Percentiles rank a stretch among this genome's conserved stretches.
These are phyloP conservation scores for Sebastes hubbsi DNA, from an alignment of 2,797 vertebrate species.

Conservation along the genomic window DNA sequence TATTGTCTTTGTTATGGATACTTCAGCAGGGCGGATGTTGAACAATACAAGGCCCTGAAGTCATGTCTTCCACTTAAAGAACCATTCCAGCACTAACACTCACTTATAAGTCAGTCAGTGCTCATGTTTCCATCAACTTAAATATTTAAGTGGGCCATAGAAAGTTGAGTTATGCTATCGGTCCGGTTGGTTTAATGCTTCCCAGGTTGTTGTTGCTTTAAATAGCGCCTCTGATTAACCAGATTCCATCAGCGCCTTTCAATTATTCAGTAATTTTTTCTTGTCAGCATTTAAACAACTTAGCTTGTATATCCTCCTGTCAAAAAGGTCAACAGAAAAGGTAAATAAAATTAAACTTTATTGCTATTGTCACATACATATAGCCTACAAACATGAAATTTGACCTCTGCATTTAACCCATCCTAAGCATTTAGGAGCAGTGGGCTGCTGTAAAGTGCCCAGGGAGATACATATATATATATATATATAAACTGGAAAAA, in stretches of 20 bases:
- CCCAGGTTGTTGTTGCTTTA: not conserved
- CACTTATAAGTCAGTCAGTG: not conserved
- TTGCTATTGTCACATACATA: too few species aligned
- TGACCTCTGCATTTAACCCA: too few species aligned
- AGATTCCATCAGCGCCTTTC: not conserved
- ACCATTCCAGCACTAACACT: not conserved
- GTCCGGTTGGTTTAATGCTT: not conserved
- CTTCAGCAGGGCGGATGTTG: not conserved
- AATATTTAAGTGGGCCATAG: not conserved
- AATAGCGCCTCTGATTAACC: not conserved
- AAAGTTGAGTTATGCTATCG: not conserved
- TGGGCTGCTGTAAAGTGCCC: too few species aligned
- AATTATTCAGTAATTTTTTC: not conserved
- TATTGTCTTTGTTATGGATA: not conserved
- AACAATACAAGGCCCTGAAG: conserved; percentile 7
- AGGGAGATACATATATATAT: too few species aligned
- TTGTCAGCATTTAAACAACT: not conserved
- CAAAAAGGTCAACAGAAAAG: not conserved
- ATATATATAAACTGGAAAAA: too few species aligned
- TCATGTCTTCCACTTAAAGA: not conserved
- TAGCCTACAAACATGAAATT: too few species aligned
- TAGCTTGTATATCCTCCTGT: not conserved
- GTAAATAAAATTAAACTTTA: too few species aligned
- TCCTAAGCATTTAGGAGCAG: too few species aligned
- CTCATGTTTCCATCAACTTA: not conserved